These are phyloP conservation scores for Thyatira batis DNA, from an alignment of 2,888 invertebrate species.

Conservation along the genomic window DNA sequence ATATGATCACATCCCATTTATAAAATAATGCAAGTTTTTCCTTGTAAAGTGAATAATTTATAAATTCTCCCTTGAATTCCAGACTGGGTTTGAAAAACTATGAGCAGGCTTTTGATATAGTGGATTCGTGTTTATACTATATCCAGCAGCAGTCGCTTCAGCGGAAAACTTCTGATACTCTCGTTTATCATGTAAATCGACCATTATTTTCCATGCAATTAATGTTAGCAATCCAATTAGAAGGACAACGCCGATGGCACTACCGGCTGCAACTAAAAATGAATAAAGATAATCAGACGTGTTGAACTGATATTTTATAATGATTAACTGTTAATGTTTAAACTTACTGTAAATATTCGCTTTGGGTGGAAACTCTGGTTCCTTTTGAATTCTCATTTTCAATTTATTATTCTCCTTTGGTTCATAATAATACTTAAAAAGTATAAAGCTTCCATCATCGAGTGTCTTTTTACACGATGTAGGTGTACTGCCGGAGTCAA, in stretches of 20 bases:
- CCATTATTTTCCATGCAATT: slow-evolving; percentile 59
- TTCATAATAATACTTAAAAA: slow-evolving; percentile 54
- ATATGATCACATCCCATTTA: background rate
- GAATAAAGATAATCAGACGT: slow-evolving; percentile 3
- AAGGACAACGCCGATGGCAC: slow-evolving; percentile 51
- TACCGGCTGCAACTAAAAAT: slow-evolving; percentile 56
- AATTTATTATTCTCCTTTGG: slow-evolving; percentile 27
- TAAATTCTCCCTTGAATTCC: slow-evolving; percentile 7
- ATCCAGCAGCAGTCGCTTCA: slow-evolving; percentile 47
- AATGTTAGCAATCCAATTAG: slow-evolving; percentile 62
- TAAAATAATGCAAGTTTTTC: background rate
- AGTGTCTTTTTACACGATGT: slow-evolving; percentile 49
- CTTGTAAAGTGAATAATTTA: background rate
- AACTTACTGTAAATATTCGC: slow-evolving; percentile 62
- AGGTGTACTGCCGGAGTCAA: slow-evolving; percentile 33
- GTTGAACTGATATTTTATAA: too few relatives aligned
- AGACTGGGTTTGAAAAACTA: slow-evolving; percentile 53
- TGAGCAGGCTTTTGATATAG: slow-evolving; percentile 45
- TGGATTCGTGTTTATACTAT: slow-evolving; percentile 46
- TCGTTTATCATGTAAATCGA: slow-evolving; percentile 55
- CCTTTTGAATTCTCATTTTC: slow-evolving; percentile 56
- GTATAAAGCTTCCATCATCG: slow-evolving; percentile 42
- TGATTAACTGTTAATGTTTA: too few relatives aligned
- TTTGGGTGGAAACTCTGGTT: slow-evolving; percentile 45
- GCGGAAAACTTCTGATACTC: slow-evolving; percentile 58